Evolutionary conservation across 2,797 vertebrate species (phyloP).

Genomic region (Myotis pilosus): DNA sequence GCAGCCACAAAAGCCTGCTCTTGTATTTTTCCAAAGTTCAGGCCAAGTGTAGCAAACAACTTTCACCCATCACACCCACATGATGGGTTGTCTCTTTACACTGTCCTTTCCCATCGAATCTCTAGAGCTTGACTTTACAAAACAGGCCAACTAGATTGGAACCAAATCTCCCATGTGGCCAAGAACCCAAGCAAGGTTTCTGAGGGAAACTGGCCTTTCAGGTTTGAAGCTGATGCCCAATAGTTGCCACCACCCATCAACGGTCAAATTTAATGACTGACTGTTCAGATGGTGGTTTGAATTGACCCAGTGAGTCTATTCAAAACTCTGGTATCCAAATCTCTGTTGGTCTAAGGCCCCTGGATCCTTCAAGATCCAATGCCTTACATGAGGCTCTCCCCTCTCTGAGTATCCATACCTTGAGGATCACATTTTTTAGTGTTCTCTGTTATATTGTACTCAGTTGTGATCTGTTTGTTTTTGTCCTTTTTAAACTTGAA

Average conservation of each 20-base stretch:
- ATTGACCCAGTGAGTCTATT: neutral
- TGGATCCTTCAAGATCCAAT: neutral
- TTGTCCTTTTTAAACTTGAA: neutral
- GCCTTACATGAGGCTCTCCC: neutral
- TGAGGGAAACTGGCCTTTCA: neutral
- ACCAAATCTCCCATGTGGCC: neutral
- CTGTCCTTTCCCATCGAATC: neutral
- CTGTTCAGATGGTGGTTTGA: neutral
- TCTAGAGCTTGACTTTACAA: neutral
- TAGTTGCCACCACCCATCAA: neutral
- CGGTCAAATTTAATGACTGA: neutral
- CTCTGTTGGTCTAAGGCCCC: neutral
- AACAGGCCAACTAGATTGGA: neutral
- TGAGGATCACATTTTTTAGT: neutral
- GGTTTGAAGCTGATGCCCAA: neutral
- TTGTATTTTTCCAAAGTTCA: slow-evolving; percentile 8
- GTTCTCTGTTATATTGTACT: neutral
- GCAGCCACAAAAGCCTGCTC: neutral
- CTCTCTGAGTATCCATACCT: neutral
- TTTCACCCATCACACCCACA: neutral
- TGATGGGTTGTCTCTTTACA: neutral
- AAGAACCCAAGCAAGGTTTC: neutral
- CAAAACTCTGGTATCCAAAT: neutral
- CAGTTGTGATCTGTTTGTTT: neutral
- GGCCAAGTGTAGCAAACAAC: neutral